These are phyloP conservation scores for Prietella phreatophila DNA, from an alignment of 2,113 vertebrate genomes.

Conservation along the genomic window DNA sequence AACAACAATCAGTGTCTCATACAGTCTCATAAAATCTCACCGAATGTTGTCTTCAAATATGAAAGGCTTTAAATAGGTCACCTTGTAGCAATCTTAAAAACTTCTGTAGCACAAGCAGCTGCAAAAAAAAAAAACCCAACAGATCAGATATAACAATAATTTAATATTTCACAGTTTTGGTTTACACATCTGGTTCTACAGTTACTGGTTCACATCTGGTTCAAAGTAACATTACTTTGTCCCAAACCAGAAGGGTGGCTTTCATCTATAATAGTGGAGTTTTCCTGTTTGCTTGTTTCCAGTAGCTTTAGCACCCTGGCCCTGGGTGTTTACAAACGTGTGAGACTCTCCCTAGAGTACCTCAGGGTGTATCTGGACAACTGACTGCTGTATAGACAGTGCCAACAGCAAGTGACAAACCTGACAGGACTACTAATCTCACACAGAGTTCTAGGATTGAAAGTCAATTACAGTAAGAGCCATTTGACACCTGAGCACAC, in stretches of 20 bases:
- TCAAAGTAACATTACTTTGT: background rate
- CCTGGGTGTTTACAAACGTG: background rate
- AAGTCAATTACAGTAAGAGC: background rate
- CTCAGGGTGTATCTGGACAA: background rate
- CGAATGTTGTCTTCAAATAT: constrained; percentile 53
- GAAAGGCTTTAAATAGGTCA: constrained; percentile 57
- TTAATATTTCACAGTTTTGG: background rate
- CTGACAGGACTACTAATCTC: constrained; percentile 13
- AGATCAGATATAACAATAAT: constrained; percentile 27
- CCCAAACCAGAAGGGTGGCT: background rate
- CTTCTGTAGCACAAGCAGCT: constrained; percentile 93
- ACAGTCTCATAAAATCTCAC: background rate
- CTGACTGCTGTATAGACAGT: background rate
- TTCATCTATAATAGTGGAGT: background rate
- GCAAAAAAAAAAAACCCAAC: constrained; percentile 41
- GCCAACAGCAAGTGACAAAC: constrained; percentile 2
- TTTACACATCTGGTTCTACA: background rate
- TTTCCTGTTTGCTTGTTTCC: background rate
- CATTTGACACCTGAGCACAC: background rate
- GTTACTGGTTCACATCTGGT: background rate
- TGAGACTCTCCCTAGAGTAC: background rate
- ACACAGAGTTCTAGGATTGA: background rate
- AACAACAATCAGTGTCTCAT: background rate
- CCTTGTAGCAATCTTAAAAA: constrained; percentile 98
- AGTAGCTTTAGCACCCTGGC: background rate